These are phyloP conservation scores for Calonectris borealis DNA, from an alignment of 2,113 vertebrate species.

Conservation along the genomic window DNA sequence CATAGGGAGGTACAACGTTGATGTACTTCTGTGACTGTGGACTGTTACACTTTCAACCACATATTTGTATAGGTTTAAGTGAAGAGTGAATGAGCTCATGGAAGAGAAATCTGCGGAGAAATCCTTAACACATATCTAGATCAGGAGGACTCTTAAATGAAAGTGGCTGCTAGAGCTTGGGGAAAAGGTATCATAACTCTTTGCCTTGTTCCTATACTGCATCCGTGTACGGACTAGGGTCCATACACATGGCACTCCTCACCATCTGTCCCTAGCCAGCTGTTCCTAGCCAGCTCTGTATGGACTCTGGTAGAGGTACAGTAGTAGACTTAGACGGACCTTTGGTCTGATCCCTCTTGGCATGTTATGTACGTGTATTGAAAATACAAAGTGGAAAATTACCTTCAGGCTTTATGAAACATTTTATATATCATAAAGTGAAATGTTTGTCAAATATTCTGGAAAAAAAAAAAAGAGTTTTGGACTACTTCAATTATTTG, in stretches of 20 bases:
- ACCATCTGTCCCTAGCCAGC: not conserved
- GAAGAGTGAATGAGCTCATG: not conserved
- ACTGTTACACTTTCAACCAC: not conserved
- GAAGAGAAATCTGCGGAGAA: not conserved
- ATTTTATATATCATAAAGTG: not conserved
- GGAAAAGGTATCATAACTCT: not conserved
- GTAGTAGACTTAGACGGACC: not conserved
- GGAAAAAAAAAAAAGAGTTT: not conserved
- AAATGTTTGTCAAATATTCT: not conserved
- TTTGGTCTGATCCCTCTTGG: not conserved
- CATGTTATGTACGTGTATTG: not conserved
- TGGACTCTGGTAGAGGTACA: not conserved
- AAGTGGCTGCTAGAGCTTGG: not conserved
- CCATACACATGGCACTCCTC: not conserved
- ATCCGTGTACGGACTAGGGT: not conserved
- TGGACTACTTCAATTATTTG: not conserved
- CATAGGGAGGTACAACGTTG: not conserved
- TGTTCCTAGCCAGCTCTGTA: not conserved
- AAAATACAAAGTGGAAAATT: not conserved
- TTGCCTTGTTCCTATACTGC: not conserved
- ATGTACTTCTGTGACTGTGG: not conserved
- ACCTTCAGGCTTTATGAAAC: not conserved
- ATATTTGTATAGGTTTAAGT: not conserved
- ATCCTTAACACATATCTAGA: not conserved
- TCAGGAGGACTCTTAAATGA: not conserved